phyloP scores from a whole-genome alignment of 2,888 invertebrate genomes.

The Diplolepis rosae region DNA sequence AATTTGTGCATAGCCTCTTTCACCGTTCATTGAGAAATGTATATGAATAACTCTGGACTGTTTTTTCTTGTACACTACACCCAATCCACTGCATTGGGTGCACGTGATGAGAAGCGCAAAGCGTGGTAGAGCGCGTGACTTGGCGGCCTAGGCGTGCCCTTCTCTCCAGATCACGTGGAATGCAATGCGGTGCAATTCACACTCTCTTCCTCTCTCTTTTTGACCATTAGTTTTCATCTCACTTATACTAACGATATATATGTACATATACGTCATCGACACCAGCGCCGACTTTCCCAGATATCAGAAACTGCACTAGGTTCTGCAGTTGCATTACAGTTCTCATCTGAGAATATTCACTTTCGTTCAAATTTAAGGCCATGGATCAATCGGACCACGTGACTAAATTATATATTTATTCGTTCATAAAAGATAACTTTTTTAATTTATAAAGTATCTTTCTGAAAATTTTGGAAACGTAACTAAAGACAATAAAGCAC shows the following conservation, averaged over 20 bases:
- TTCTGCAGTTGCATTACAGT: constrained; percentile 20
- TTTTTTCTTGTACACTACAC: constrained; percentile 34
- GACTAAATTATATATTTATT: too few relatives aligned
- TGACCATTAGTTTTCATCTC: neutral
- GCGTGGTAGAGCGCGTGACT: constrained; percentile 71
- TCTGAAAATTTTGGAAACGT: too few relatives aligned
- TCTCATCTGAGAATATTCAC: constrained; percentile 20
- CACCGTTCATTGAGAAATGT: constrained; percentile 16
- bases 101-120: constrained; percentile 53
- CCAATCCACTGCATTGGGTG: constrained; percentile 27
- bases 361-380: too few relatives aligned
- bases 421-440: too few relatives aligned
- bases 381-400: too few relatives aligned
- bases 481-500: too few relatives aligned
- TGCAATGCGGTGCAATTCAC: constrained; percentile 59
- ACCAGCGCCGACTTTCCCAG: constrained; percentile 2
- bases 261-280: neutral
- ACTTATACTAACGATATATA: constrained; percentile 1
- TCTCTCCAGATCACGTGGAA: constrained; percentile 70
- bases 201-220: constrained; percentile 13
- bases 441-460: too few relatives aligned
- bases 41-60: constrained; percentile 41
- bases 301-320: neutral
- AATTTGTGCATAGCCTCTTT: too few relatives aligned
- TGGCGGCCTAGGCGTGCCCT: constrained; percentile 63